Conservation (phyloP, 2,797 vertebrate species). For the Labeo calbasu region DNA sequence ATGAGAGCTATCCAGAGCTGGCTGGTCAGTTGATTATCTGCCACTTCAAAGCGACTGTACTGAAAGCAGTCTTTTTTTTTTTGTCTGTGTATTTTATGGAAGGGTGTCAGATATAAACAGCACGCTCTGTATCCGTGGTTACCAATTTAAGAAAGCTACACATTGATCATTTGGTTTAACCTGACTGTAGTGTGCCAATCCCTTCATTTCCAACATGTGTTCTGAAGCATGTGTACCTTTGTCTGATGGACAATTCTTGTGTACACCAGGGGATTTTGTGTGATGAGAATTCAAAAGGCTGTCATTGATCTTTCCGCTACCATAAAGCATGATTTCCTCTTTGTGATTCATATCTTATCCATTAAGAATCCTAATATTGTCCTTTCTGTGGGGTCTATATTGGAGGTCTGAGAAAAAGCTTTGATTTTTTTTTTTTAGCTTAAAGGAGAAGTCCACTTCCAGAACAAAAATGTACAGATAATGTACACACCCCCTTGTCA, state of each 20-base stretch:
- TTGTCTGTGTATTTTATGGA: background rate
- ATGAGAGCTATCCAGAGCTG: background rate
- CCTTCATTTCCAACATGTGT: background rate
- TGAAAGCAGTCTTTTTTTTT: background rate
- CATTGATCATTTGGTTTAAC: background rate
- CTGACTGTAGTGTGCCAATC: background rate
- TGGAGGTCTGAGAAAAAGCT: background rate
- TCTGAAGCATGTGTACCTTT: background rate
- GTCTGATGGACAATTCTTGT: background rate
- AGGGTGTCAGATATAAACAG: background rate
- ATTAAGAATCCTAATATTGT: background rate
- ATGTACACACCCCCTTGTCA: too few species aligned
- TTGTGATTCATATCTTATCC: background rate
- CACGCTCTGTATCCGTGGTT: background rate
- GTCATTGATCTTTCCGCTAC: background rate
- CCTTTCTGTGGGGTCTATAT: background rate
- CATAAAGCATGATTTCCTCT: background rate
- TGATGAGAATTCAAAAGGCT: background rate
- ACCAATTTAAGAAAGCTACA: slow-evolving; percentile 1
- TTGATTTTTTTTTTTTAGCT: too few species aligned
- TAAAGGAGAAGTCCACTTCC: too few species aligned
- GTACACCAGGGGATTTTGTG: background rate
- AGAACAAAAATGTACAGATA: too few species aligned
- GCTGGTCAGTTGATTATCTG: slow-evolving; percentile 8
- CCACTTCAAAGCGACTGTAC: slow-evolving; percentile 15